phyloP scores from a whole-genome alignment of 2,888 invertebrate genomes.

The Notodonta ziczac region DNA sequence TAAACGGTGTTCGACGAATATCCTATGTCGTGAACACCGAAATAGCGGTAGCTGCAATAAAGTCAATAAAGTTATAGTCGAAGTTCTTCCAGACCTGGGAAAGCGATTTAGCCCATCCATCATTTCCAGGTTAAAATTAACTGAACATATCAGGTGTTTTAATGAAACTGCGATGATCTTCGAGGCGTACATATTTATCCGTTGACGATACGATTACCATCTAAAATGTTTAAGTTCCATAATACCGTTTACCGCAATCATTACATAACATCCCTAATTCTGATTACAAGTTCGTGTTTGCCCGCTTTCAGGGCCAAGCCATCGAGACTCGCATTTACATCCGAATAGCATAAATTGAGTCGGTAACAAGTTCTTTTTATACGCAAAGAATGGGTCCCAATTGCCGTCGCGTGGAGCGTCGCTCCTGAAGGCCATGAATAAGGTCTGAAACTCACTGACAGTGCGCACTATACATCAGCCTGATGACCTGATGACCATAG shows the following conservation, averaged over 20 bases:
- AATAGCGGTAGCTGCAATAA: too few relatives aligned
- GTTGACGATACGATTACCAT: background rate
- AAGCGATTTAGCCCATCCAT: too few relatives aligned
- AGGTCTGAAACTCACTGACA: background rate
- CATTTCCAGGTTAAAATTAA: too few relatives aligned
- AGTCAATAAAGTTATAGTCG: too few relatives aligned
- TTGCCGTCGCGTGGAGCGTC: conserved; percentile 3
- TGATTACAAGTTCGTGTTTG: conserved; percentile 4
- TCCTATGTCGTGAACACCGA: too few relatives aligned
- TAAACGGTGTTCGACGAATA: too few relatives aligned
- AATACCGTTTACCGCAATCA: background rate
- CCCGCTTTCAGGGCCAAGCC: conserved; percentile 1
- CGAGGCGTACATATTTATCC: background rate
- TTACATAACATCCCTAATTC: background rate
- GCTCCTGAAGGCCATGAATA: background rate
- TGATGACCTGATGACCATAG: too few relatives aligned
- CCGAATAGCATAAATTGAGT: conserved; percentile 23
- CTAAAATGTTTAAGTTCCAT: background rate
- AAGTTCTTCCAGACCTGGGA: too few relatives aligned
- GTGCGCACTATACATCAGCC: background rate
- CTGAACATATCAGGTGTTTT: too few relatives aligned
- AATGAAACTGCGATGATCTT: too few relatives aligned
- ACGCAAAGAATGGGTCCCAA: conserved; percentile 5
- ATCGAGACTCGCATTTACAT: conserved; percentile 23
- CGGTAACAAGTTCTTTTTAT: conserved; percentile 23